A percentile compares a stretch with the other conserved stretches of the same genome.
Conservation (phyloP, 2,888 invertebrate genomes). For the Brachypterus glaber region DNA sequence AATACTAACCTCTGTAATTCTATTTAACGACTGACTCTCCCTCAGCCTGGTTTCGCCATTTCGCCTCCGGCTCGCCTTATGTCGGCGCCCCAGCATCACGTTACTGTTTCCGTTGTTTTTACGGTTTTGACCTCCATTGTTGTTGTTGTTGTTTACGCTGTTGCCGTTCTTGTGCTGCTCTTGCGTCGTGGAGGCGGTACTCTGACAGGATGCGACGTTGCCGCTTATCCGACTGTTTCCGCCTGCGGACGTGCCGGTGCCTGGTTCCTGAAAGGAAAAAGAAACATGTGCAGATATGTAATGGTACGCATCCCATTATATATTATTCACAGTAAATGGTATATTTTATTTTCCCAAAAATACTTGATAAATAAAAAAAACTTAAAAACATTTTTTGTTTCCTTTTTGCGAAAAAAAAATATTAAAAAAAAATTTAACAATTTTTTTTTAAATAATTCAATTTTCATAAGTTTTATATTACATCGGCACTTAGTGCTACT, state of each 20-base stretch:
- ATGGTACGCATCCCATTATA: no score
- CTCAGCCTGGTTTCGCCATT: slow-evolving; percentile 58
- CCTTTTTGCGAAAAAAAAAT: no score
- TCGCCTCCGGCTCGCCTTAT: slow-evolving; percentile 47
- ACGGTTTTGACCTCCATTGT: slow-evolving; percentile 29
- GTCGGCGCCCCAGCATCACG: slow-evolving; percentile 42
- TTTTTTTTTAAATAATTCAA: no score
- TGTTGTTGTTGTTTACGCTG: slow-evolving; percentile 27
- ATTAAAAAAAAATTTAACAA: no score
- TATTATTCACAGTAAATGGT: no score
- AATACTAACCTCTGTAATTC: slow-evolving; percentile 79
- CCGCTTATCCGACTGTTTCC: slow-evolving; percentile 18
- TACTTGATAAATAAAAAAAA: no score
- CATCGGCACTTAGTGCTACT: no score
- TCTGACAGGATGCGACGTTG: not conserved
- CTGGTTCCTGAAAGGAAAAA: slow-evolving; percentile 20
- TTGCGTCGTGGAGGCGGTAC: slow-evolving; percentile 2
- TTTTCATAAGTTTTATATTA: no score
- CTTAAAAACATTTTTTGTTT: no score
- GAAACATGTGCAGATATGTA: no score
- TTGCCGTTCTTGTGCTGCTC: slow-evolving; percentile 14
- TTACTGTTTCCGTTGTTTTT: slow-evolving; percentile 33
- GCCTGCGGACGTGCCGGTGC: slow-evolving; percentile 21
- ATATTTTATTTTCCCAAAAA: no score
- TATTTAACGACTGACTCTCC: slow-evolving; percentile 75